A percentile compares a stretch with the other conserved stretches of the same genome.
Conservation (phyloP, 1,140 invertebrate genomes). For the Portunus trituberculatus region DNA sequence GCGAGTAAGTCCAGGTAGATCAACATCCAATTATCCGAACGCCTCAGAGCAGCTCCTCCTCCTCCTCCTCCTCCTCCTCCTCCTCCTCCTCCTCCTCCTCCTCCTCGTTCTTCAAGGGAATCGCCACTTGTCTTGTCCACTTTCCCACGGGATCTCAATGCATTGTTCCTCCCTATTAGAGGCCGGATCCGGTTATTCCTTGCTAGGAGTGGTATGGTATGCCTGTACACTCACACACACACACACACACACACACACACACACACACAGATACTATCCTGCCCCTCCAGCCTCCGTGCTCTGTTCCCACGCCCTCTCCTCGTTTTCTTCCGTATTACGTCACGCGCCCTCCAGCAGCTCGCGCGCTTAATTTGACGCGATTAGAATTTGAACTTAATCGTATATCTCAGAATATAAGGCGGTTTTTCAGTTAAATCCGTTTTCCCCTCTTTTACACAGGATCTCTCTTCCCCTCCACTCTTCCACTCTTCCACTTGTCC, state of each 20-base stretch:
- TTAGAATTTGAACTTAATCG: neutral
- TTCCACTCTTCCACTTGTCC: neutral
- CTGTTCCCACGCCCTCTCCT: neutral
- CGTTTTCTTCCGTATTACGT: neutral
- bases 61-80: neutral
- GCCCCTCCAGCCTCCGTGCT: neutral
- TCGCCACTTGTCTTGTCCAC: neutral
- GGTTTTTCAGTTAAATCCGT: neutral
- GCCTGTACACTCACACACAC: neutral
- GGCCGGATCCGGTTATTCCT: neutral
- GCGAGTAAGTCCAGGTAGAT: neutral
- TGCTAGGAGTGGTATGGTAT: neutral
- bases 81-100: neutral
- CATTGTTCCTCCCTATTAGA: neutral
- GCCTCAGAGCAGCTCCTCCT: neutral
- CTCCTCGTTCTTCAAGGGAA: neutral
- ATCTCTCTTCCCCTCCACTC: neutral
- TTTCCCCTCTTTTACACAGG: neutral
- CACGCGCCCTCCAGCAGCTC: neutral
- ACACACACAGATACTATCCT: neutral
- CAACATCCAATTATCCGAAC: neutral
- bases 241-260: constrained; percentile 17
- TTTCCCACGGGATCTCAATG: neutral
- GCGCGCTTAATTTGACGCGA: neutral
- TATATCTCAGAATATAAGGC: neutral